phyloP scores from a whole-genome alignment of 2,797 vertebrate species.

The Gambusia yucatana region DNA sequence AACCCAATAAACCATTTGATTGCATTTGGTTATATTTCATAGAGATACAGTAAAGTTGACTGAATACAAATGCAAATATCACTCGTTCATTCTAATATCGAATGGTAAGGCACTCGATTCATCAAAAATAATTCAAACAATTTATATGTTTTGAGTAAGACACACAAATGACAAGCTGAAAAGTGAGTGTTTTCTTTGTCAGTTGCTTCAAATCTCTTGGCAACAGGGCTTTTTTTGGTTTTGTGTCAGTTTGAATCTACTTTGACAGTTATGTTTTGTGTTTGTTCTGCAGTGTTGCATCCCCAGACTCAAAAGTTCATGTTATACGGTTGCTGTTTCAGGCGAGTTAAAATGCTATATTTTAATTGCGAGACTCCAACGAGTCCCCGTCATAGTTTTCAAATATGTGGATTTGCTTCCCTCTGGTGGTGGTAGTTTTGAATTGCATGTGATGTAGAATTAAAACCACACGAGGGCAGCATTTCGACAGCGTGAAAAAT shows the following conservation, averaged over 20 bases:
- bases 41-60: not conserved
- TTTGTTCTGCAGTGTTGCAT: not conserved
- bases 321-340: not conserved
- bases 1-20: not conserved
- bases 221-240: not conserved
- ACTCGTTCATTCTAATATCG: no score
- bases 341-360: not conserved
- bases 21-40: not conserved
- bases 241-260: not conserved
- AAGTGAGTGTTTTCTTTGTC: not conserved
- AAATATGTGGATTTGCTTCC: conserved; percentile 10
- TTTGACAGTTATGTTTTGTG: not conserved
- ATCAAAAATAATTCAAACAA: not conserved
- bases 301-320: not conserved
- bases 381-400: not conserved
- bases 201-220: not conserved
- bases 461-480: not conserved
- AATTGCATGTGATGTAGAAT: not conserved
- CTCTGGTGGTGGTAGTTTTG: not conserved
- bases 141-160: not conserved
- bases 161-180: not conserved
- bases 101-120: not conserved
- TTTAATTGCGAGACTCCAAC: not conserved
- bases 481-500: not conserved
- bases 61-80: not conserved